These are phyloP conservation scores for Holacanthus passer DNA, from an alignment of 2,113 vertebrate species.

Conservation along the genomic window DNA sequence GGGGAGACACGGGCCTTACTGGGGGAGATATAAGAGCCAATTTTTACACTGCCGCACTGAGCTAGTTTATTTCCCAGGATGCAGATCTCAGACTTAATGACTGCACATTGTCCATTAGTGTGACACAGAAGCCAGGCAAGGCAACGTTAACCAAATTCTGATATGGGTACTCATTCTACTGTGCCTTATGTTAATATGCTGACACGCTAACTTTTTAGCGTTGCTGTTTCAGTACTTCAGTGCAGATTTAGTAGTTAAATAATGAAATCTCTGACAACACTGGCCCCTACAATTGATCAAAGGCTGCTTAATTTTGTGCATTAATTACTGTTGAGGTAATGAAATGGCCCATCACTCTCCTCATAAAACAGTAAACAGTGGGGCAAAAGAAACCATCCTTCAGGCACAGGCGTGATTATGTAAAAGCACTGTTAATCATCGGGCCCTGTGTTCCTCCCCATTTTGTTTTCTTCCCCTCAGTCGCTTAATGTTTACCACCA, in stretches of 20 bases:
- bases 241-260: slow-evolving; percentile 48
- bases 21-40: slow-evolving; percentile 41
- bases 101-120: slow-evolving; percentile 35
- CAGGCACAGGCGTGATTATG: slow-evolving; percentile 66
- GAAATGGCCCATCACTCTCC: slow-evolving; percentile 79
- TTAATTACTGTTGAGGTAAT: slow-evolving; percentile 80
- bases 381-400: slow-evolving; percentile 75
- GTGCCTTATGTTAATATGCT: slow-evolving; percentile 7
- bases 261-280: slow-evolving; percentile 59
- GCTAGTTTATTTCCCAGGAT: slow-evolving; percentile 54
- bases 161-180: not conserved
- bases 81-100: slow-evolving; percentile 34
- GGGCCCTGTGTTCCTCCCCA: slow-evolving; percentile 44
- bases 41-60: slow-evolving; percentile 43
- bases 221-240: slow-evolving; percentile 21
- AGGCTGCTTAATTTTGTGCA: slow-evolving; percentile 71
- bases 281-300: slow-evolving; percentile 67
- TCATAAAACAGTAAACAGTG: slow-evolving; percentile 78
- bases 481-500: slow-evolving; percentile 85
- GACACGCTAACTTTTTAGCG: slow-evolving; percentile 27
- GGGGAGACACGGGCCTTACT: slow-evolving; percentile 29
- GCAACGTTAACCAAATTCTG: slow-evolving; percentile 16
- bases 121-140: slow-evolving; percentile 5
- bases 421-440: slow-evolving; percentile 76
- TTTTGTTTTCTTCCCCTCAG: slow-evolving; percentile 71